These are phyloP conservation scores for Zophobas morio DNA, from an alignment of 1,140 invertebrate species.

Conservation along the genomic window DNA sequence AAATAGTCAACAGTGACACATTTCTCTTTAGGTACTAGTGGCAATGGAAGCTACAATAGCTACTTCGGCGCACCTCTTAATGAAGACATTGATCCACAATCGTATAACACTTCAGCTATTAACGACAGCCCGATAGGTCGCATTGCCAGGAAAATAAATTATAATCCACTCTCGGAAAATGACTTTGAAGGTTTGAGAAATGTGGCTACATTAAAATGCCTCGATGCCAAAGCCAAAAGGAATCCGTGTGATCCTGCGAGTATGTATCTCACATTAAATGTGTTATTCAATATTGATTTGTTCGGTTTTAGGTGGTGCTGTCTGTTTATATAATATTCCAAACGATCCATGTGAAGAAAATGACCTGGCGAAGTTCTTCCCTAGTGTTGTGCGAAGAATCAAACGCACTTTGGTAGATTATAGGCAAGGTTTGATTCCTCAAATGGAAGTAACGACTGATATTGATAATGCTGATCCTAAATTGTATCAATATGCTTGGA, in stretches of 20 bases:
- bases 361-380: constrained; percentile 70
- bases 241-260: constrained; percentile 64
- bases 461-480: constrained; percentile 66
- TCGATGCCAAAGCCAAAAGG: constrained; percentile 60
- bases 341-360: constrained; percentile 77
- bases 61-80: constrained; percentile 64
- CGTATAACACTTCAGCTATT: constrained; percentile 63
- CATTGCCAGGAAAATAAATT: constrained; percentile 60
- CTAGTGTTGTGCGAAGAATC: constrained; percentile 67
- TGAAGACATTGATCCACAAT: constrained; percentile 58
- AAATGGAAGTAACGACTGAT: constrained; percentile 64
- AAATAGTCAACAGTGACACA: neutral
- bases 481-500: constrained; percentile 69
- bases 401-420: constrained; percentile 68
- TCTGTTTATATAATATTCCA: constrained; percentile 76
- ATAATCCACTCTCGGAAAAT: constrained; percentile 56
- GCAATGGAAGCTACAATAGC: constrained; percentile 62
- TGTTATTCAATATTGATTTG: neutral
- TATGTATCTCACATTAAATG: constrained; percentile 50
- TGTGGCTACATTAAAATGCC: constrained; percentile 65
- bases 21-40: constrained; percentile 62
- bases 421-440: constrained; percentile 64
- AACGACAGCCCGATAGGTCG: constrained; percentile 60
- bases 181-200: constrained; percentile 63
- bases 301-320: constrained; percentile 61